Percentiles rank a stretch among this genome's conserved stretches.
These are phyloP conservation scores for Drosophila mauritiana DNA, from an alignment of 1,140 invertebrate genomes.

Conservation along the genomic window DNA sequence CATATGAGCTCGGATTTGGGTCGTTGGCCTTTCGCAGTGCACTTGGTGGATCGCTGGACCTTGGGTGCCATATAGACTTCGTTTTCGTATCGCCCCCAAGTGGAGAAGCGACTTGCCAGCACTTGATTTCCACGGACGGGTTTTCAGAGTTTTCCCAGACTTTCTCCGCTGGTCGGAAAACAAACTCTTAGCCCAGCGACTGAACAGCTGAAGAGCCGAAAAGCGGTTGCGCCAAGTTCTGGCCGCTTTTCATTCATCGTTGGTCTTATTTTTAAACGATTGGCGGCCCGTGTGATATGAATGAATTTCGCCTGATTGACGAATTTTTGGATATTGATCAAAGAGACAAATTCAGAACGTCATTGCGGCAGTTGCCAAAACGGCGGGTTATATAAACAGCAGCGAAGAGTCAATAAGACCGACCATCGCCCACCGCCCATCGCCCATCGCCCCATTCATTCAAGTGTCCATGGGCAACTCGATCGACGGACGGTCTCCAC, in stretches of 20 bases:
- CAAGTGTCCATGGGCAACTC: constrained; percentile 28
- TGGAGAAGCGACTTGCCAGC: constrained; percentile 24
- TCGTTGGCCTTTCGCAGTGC: constrained; percentile 14
- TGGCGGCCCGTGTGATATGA: constrained; percentile 29
- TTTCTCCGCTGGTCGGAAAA: constrained; percentile 57
- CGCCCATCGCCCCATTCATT: constrained; percentile 16
- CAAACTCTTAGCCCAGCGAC: not conserved
- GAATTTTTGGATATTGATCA: constrained; percentile 77
- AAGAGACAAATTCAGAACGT: constrained; percentile 59
- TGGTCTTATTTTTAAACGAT: constrained; percentile 36
- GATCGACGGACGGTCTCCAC: constrained; percentile 21
- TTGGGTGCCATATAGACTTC: constrained; percentile 31
- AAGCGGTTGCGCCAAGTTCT: constrained; percentile 16
- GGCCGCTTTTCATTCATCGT: constrained; percentile 47
- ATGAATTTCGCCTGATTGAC: constrained; percentile 62
- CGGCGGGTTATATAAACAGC: constrained; percentile 36
- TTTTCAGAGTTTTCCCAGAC: constrained; percentile 62
- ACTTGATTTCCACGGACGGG: constrained; percentile 56
- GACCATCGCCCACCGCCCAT: too few relatives aligned
- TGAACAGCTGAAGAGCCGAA: not conserved
- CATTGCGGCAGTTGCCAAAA: constrained; percentile 52
- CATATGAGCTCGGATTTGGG: constrained; percentile 1
- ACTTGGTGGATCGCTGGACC: constrained; percentile 16
- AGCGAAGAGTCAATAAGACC: constrained; percentile 4
- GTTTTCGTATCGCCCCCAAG: constrained; percentile 18